Percentiles rank a stretch among this genome's conserved stretches.
Conservation (phyloP, 2,888 invertebrate species). For the Drosophila borborema region DNA sequence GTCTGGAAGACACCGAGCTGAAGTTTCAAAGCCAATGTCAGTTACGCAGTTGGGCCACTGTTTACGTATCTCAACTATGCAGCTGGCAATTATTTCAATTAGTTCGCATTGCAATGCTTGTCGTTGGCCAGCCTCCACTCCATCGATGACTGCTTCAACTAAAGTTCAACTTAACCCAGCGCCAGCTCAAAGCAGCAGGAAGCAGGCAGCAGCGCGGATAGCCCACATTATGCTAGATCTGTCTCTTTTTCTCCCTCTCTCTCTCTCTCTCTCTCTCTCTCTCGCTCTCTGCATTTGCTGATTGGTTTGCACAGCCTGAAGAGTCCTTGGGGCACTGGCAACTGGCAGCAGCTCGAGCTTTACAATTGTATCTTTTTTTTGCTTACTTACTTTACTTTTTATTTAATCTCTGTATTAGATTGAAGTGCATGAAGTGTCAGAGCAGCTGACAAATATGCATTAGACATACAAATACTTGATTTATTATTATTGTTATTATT, state of each 20-base stretch:
- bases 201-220: neutral
- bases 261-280: neutral
- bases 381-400: neutral
- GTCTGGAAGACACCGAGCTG: neutral
- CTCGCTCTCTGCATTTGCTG: neutral
- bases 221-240: neutral
- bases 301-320: constrained; percentile 9
- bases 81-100: constrained; percentile 67
- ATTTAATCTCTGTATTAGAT: neutral
- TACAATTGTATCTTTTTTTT: neutral
- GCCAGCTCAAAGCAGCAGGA: neutral
- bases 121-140: neutral
- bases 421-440: neutral
- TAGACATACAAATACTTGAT: neutral
- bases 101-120: constrained; percentile 31
- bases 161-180: constrained; percentile 1
- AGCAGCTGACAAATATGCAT: neutral
- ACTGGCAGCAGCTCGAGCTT: neutral
- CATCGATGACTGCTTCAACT: constrained; percentile 3
- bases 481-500: neutral
- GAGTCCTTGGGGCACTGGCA: constrained; percentile 1
- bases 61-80: constrained; percentile 61
- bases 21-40: constrained; percentile 11
- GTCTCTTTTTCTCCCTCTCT: neutral
- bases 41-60: constrained; percentile 37